These are phyloP conservation scores for Tribolium madens DNA, from an alignment of 1,140 invertebrate species.

Conservation along the genomic window DNA sequence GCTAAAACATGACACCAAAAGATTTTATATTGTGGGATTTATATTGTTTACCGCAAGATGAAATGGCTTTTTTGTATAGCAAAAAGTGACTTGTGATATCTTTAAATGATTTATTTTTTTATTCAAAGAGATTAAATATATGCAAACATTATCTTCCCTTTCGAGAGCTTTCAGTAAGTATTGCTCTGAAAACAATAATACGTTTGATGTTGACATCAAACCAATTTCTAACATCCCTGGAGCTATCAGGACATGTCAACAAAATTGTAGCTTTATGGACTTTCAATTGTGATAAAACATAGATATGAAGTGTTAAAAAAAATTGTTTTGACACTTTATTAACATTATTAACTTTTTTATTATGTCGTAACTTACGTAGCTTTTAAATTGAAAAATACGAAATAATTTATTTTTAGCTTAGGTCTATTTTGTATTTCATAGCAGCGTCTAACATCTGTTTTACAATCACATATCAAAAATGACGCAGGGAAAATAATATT, in stretches of 20 bases:
- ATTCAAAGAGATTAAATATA: conserved; percentile 1
- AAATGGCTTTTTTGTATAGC: not conserved
- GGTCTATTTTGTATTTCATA: not conserved
- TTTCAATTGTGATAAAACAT: conserved; percentile 6
- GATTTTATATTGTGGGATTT: conserved; percentile 6
- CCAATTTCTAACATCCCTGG: conserved; percentile 11
- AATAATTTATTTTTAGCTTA: not conserved
- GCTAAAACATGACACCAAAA: conserved; percentile 25
- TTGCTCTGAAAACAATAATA: conserved; percentile 4
- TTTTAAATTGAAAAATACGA: not conserved
- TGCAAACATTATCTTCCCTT: conserved; percentile 12
- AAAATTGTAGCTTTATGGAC: not conserved
- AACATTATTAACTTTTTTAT: conserved; percentile 19
- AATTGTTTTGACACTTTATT: conserved; percentile 16
- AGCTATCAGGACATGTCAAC: conserved; percentile 4
- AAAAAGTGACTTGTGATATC: not conserved
- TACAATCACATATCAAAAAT: not conserved
- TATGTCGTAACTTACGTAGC: not conserved
- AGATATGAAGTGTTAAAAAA: conserved; percentile 1
- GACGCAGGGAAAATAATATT: not conserved
- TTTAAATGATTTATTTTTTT: not conserved
- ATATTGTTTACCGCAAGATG: not conserved
- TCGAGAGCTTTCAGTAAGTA: conserved; percentile 16
- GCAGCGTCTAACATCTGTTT: not conserved
- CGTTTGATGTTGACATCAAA: conserved; percentile 36